Conservation (phyloP, 1,140 invertebrate species). For the Phymorhynchus buccinoides region DNA sequence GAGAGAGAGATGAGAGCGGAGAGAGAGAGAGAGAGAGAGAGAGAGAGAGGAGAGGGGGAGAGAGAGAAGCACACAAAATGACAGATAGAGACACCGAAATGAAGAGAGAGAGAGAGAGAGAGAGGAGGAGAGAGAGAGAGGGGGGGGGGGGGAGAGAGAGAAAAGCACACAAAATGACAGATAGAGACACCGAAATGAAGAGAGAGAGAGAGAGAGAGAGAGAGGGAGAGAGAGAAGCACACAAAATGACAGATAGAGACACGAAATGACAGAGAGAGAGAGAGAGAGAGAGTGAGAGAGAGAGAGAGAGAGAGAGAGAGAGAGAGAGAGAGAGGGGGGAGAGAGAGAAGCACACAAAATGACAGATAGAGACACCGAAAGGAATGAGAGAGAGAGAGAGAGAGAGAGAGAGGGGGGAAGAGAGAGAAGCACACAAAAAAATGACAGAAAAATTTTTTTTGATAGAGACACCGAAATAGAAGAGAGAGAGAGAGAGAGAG, state of each 20-base stretch:
- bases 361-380: slow-evolving; percentile 14
- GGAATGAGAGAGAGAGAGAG: slow-evolving; percentile 31
- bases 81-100: slow-evolving; percentile 5
- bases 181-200: too few relatives aligned
- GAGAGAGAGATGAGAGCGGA: slow-evolving; percentile 33
- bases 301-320: too few relatives aligned
- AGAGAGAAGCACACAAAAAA: neutral
- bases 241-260: too few relatives aligned
- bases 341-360: neutral
- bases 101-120: slow-evolving; percentile 1
- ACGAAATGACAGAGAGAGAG: too few relatives aligned
- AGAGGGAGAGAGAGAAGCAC: too few relatives aligned
- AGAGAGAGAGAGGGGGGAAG: slow-evolving; percentile 38
- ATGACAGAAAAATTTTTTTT: neutral
- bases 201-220: too few relatives aligned
- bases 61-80: neutral
- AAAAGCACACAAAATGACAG: too few relatives aligned
- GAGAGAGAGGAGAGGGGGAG: too few relatives aligned
- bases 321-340: neutral
- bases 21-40: neutral
- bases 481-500: neutral
- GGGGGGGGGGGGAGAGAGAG: too few relatives aligned
- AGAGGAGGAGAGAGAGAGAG: too few relatives aligned
- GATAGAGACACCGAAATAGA: neutral
- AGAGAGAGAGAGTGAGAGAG: too few relatives aligned